phyloP scores from a whole-genome alignment of 2,113 vertebrate species.

The Bos taurus region DNA sequence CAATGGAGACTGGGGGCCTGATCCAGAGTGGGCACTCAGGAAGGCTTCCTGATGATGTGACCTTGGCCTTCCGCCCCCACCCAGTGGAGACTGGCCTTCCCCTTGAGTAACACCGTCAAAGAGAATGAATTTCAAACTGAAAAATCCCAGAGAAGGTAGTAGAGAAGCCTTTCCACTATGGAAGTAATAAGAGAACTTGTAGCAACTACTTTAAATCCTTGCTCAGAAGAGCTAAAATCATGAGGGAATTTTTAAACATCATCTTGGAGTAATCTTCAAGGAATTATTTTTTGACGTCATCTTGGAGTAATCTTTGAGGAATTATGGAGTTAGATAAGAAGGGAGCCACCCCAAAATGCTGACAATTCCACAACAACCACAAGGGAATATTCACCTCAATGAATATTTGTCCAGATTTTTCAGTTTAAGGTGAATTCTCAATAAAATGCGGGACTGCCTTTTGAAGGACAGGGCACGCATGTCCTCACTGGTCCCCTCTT shows the following conservation, averaged over 20 bases:
- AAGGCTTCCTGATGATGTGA: neutral
- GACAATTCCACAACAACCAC: neutral
- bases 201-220: neutral
- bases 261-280: neutral
- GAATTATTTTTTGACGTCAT: neutral
- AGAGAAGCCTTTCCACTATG: neutral
- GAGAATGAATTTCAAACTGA: neutral
- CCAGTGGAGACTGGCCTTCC: neutral
- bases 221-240: neutral
- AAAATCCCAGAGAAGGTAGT: neutral
- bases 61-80: neutral
- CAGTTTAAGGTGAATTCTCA: neutral
- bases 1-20: no score
- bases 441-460: neutral
- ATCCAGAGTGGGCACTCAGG: neutral
- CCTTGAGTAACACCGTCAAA: neutral
- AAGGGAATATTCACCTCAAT: neutral
- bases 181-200: neutral
- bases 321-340: neutral
- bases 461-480: neutral
- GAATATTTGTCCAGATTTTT: neutral
- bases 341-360: neutral
- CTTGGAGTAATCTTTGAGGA: neutral
- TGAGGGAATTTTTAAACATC: neutral
- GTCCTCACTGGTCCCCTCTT: neutral